phyloP scores from a whole-genome alignment of 2,797 vertebrate genomes.

The Sebastes melanostomus region DNA sequence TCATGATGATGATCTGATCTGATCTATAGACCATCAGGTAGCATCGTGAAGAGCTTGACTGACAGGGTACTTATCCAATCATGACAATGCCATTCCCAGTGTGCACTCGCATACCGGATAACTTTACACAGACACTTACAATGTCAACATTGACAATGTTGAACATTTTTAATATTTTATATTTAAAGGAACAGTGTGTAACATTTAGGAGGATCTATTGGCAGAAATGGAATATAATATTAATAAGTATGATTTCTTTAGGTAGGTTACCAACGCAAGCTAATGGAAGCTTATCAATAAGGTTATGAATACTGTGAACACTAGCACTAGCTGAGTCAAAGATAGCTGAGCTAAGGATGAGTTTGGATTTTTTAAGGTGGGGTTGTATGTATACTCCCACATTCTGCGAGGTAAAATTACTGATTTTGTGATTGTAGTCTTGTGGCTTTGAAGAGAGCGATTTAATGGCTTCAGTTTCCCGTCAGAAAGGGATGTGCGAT shows the following conservation, averaged over 20 bases:
- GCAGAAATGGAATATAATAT: not conserved
- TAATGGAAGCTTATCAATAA: no score
- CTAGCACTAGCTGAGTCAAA: no score
- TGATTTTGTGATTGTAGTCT: no score
- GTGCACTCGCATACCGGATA: not conserved
- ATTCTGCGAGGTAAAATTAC: no score
- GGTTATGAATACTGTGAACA: no score
- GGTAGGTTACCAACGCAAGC: no score
- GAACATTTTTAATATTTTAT: not conserved
- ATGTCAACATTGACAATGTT: not conserved
- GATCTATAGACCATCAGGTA: not conserved
- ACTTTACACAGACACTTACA: not conserved
- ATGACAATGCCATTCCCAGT: not conserved
- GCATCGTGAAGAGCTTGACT: not conserved
- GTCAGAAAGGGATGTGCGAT: no score
- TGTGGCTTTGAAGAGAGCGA: no score
- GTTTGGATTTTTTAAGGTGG: no score
- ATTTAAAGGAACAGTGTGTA: not conserved
- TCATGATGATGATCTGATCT: not conserved
- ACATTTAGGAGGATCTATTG: not conserved
- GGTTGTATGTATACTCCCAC: accelerated
- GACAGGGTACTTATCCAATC: not conserved
- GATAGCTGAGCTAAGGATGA: no score
- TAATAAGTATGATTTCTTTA: not conserved
- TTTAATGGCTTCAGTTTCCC: no score